phyloP scores from a whole-genome alignment of 2,113 vertebrate species.

The Seriola rivoliana region DNA sequence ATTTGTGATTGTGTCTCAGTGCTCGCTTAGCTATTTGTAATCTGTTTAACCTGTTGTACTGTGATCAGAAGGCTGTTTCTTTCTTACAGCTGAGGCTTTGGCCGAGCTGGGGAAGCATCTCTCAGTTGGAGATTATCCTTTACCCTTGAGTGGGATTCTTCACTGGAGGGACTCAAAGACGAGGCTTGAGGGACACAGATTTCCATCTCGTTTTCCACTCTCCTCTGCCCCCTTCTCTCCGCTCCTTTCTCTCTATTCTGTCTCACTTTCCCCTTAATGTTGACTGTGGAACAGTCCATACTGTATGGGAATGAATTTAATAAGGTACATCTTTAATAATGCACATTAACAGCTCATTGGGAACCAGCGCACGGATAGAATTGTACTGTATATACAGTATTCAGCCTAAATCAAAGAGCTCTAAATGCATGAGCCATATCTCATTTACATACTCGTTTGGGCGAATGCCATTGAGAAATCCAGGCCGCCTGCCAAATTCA shows the following conservation, averaged over 20 bases:
- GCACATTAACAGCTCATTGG: slow-evolving; percentile 37
- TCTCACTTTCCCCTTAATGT: slow-evolving; percentile 20
- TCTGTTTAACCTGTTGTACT: slow-evolving; percentile 64
- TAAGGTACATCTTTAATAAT: slow-evolving; percentile 47
- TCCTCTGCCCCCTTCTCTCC: slow-evolving; percentile 34
- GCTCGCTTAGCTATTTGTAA: slow-evolving; percentile 46
- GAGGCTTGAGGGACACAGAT: slow-evolving; percentile 70
- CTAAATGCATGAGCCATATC: slow-evolving; percentile 53
- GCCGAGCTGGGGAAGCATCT: slow-evolving; percentile 67
- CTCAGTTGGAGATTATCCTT: slow-evolving; percentile 76
- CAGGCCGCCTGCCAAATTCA: slow-evolving; percentile 70
- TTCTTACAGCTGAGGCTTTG: slow-evolving; percentile 56
- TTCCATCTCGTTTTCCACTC: slow-evolving; percentile 71
- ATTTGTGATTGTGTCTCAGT: slow-evolving; percentile 38
- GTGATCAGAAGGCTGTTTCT: slow-evolving; percentile 60
- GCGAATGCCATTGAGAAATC: slow-evolving; percentile 60
- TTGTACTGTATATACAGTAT: slow-evolving; percentile 45
- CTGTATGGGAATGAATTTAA: slow-evolving; percentile 6
- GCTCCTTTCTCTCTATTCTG: slow-evolving; percentile 27
- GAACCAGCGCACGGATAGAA: slow-evolving; percentile 22
- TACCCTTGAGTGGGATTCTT: slow-evolving; percentile 79
- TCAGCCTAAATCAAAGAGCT: slow-evolving; percentile 59
- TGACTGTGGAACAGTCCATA: slow-evolving; percentile 25
- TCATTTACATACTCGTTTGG: slow-evolving; percentile 73
- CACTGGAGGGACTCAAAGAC: slow-evolving; percentile 74